Evolutionary conservation across 2,113 vertebrate species (phyloP), one percentile per base, ranked within the genome.

Genomic region (Triplophysa tibetana): DNA sequence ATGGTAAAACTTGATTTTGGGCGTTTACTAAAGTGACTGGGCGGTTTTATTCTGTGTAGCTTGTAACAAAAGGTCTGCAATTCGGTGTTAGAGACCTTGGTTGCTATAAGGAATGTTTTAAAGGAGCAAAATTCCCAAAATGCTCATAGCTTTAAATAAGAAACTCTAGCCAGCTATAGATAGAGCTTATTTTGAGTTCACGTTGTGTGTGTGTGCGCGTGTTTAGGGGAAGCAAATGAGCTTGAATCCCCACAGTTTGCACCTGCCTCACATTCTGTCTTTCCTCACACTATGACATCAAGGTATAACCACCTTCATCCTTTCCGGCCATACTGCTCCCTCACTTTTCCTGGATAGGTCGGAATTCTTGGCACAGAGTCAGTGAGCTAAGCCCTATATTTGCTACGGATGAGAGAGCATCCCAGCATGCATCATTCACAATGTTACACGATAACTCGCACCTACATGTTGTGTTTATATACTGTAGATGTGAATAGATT

Each of bases 241-340:
- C 26, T 70, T 54, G 72, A 80, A 75, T 65, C 77, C 82, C 72
- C 24, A 70, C 56, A 21, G 77, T 56, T 50, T 83, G 66, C 82
- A 80, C 72, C 77, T 83, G 82, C 66, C 70, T 54, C 21, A 33
- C 77, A 74, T n/a, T 83, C 73, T 83, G 77, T 69, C 67, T 76
- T 63, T 45, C 58, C 60, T 80, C 61, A 70, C 48, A 50, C 56
- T 69, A 48, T 62, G 81, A 75, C 69, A 74, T 80, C 29, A 72
- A 43, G 29, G 63, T 56, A 65, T 41, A 77, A 45, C 48, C 62
- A 77, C 61, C 23, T 8, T 60, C 50, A 65, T 76, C 19, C 10
- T 11, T 26, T 50, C 68, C 29, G n/a, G 43, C 66, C 58, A 58
- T 65, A 38, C 14, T 56, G 65, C n/a, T 54, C 19, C 45, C 58